phyloP scores from a whole-genome alignment of 2,888 invertebrate genomes.

The Phorcus lineatus region DNA sequence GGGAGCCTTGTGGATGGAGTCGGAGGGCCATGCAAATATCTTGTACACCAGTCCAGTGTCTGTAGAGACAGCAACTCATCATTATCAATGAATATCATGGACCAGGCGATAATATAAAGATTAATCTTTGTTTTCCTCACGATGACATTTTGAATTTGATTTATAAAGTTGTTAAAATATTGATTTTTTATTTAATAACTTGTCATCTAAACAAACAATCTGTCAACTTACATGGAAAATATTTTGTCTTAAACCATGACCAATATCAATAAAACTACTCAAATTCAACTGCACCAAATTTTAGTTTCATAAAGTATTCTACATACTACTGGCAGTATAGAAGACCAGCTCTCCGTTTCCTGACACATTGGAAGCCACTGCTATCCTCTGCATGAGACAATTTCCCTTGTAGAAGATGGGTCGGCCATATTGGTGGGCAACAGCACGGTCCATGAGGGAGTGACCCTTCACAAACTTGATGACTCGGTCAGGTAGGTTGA shows the following conservation, averaged over 20 bases:
- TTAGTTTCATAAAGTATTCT: not conserved
- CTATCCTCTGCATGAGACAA: constrained; percentile 56
- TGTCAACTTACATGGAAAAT: too few species aligned
- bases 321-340: constrained; percentile 57
- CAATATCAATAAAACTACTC: too few species aligned
- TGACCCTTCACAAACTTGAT: constrained; percentile 44
- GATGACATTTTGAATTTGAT: too few species aligned
- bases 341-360: constrained; percentile 47
- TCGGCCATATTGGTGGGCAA: constrained; percentile 52
- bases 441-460: constrained; percentile 58
- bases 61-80: constrained; percentile 29
- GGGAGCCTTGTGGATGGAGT: constrained; percentile 36
- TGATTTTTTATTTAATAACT: not conserved
- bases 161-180: not conserved
- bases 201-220: not conserved
- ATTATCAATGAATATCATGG: too few species aligned
- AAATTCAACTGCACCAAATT: too few species aligned
- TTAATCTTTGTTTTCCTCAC: too few species aligned
- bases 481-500: constrained; percentile 34
- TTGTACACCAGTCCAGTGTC: constrained; percentile 60
- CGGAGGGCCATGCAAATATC: constrained; percentile 48
- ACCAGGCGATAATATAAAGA: too few species aligned
- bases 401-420: constrained; percentile 61
- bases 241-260: too few species aligned
- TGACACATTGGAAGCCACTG: constrained; percentile 46